Evolutionary conservation across 2,797 vertebrate genomes (phyloP).

Genomic region (Sebastes diploproa): DNA sequence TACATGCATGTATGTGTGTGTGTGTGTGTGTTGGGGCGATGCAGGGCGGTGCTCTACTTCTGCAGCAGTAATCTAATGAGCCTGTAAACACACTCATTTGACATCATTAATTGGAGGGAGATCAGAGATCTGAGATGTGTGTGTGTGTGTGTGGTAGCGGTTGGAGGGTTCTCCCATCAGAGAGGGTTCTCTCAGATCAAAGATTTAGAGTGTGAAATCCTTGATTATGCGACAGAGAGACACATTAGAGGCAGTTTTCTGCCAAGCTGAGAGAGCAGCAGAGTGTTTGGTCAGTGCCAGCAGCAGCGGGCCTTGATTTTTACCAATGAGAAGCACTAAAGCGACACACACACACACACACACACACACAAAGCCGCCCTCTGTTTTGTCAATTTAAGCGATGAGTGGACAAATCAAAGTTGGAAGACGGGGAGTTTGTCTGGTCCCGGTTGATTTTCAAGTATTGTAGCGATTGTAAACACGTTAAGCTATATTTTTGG

Average conservation of each 20-base stretch:
- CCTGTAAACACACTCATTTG: slow-evolving; percentile 89
- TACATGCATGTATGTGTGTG: slow-evolving; percentile 6
- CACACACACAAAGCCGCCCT: slow-evolving; percentile 57
- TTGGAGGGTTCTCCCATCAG: slow-evolving; percentile 83
- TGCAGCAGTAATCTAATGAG: slow-evolving; percentile 87
- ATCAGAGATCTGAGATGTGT: slow-evolving; percentile 81
- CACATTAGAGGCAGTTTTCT: slow-evolving; percentile 82
- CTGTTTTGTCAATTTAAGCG: slow-evolving; percentile 66
- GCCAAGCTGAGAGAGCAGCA: slow-evolving; percentile 75
- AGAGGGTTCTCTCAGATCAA: slow-evolving; percentile 86
- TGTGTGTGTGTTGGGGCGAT: slow-evolving; percentile 29
- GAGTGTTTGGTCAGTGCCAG: slow-evolving; percentile 76
- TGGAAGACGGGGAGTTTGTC: slow-evolving; percentile 38
- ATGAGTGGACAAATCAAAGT: slow-evolving; percentile 60
- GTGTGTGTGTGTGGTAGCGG: slow-evolving; percentile 50
- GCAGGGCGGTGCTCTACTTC: slow-evolving; percentile 79
- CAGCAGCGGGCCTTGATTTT: slow-evolving; percentile 63
- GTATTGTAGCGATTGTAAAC: slow-evolving; percentile 29
- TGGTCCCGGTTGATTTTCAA: slow-evolving; percentile 40
- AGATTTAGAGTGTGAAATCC: slow-evolving; percentile 85
- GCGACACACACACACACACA: slow-evolving; percentile 32
- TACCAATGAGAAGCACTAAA: slow-evolving; percentile 56
- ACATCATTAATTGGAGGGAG: slow-evolving; percentile 88
- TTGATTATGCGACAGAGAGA: slow-evolving; percentile 87
- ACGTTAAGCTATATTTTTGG: slow-evolving; percentile 11